phyloP scores from a whole-genome alignment of 2,797 vertebrate species.

The Pygocentrus nattereri region DNA sequence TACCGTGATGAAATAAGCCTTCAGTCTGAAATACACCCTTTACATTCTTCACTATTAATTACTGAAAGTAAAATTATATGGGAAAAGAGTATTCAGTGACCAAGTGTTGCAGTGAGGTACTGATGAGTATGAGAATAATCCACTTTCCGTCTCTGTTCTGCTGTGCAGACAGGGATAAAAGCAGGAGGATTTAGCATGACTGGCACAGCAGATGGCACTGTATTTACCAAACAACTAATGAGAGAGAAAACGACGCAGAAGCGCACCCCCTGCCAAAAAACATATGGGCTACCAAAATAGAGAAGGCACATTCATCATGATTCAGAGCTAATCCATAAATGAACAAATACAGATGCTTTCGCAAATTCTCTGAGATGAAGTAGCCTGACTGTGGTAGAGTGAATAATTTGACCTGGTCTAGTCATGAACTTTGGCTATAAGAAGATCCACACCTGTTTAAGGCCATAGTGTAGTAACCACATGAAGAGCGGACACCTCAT shows the following conservation, averaged over 20 bases:
- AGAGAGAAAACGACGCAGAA: background rate
- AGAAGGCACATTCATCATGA: too few relatives aligned
- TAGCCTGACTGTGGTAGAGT: too few relatives aligned
- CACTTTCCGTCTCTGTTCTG: conserved; percentile 19
- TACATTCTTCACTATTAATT: background rate
- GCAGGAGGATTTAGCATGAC: conserved; percentile 39
- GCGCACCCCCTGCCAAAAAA: background rate
- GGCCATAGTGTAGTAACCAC: too few relatives aligned
- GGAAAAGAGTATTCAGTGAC: background rate
- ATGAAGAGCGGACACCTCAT: too few relatives aligned
- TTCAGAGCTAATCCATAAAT: too few relatives aligned
- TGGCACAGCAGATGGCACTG: conserved; percentile 2
- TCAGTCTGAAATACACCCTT: background rate
- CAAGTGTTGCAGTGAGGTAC: background rate
- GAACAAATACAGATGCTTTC: too few relatives aligned
- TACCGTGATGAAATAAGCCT: background rate
- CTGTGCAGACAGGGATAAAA: conserved; percentile 26
- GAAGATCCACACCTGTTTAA: too few relatives aligned
- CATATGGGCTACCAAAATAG: background rate
- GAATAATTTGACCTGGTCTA: too few relatives aligned
- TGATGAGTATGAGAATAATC: conserved; percentile 10
- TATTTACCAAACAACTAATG: background rate
- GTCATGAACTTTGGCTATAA: too few relatives aligned
- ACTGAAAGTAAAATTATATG: background rate
- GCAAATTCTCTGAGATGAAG: too few relatives aligned